phyloP scores from a whole-genome alignment of 2,113 vertebrate genomes.

The Neomonachus schauinslandi region DNA sequence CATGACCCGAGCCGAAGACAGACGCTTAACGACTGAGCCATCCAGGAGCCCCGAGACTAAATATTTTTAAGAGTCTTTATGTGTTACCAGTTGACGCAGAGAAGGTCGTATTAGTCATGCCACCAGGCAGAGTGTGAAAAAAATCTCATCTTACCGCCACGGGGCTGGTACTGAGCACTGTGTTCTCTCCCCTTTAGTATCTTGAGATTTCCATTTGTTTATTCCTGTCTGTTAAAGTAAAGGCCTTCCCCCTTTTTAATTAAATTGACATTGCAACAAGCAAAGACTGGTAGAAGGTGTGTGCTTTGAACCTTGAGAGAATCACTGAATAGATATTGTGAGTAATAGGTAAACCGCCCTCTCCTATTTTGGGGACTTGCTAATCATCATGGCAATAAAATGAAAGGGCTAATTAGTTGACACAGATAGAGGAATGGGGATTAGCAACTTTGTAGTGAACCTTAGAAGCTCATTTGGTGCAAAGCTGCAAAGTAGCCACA shows the following conservation, averaged over 20 bases:
- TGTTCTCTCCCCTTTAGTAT: background rate
- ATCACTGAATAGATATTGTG: background rate
- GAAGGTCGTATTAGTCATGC: background rate
- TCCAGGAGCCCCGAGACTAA: background rate
- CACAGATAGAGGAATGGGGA: background rate
- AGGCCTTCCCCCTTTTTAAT: background rate
- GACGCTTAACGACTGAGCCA: background rate
- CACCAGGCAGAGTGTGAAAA: background rate
- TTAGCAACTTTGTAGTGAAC: background rate
- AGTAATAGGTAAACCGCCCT: background rate
- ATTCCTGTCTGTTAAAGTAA: background rate
- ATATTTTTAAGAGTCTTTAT: background rate
- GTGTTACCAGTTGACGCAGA: background rate
- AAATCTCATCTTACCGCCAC: background rate
- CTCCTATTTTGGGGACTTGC: background rate
- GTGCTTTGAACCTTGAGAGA: background rate
- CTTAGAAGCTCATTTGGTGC: background rate
- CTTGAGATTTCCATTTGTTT: background rate
- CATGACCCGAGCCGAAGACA: background rate
- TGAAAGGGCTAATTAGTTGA: background rate
- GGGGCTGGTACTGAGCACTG: fast-evolving
- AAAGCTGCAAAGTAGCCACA: background rate
- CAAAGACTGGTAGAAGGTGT: background rate
- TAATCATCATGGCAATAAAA: background rate
- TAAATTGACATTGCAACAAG: background rate